Evolutionary conservation across 2,113 vertebrate genomes (phyloP).

Genomic region (Naja naja): DNA sequence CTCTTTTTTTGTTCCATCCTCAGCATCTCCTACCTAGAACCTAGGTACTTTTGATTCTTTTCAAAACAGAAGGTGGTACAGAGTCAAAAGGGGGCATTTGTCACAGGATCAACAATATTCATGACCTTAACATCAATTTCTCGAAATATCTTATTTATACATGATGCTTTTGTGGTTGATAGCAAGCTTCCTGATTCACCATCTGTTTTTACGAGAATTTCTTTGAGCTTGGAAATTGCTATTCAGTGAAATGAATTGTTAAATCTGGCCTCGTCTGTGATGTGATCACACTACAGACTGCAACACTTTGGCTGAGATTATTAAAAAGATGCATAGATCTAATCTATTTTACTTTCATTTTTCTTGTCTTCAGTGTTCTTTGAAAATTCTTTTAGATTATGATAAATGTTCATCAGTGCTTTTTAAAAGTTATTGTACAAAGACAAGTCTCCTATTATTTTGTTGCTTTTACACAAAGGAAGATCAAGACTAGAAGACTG

Average conservation of each 20-base stretch:
- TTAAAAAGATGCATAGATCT: constrained; percentile 56
- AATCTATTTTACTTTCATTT: constrained; percentile 58
- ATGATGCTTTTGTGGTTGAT: constrained; percentile 35
- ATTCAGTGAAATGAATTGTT: constrained; percentile 67
- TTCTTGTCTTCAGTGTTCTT: constrained; percentile 63
- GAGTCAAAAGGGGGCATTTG: neutral
- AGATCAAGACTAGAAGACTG: constrained; percentile 29
- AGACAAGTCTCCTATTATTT: constrained; percentile 9
- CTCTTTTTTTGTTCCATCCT: neutral
- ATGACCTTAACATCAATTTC: constrained; percentile 1
- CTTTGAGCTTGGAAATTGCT: constrained; percentile 57
- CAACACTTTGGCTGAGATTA: constrained; percentile 58
- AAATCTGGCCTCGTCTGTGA: constrained; percentile 60
- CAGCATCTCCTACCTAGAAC: neutral
- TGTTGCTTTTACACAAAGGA: constrained; percentile 31
- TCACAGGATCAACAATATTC: neutral
- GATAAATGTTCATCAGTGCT: constrained; percentile 55
- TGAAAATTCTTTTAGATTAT: constrained; percentile 64
- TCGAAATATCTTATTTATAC: constrained; percentile 48
- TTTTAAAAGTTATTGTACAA: constrained; percentile 29
- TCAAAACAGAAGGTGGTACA: neutral
- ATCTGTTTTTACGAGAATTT: constrained; percentile 48
- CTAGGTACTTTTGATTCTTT: neutral
- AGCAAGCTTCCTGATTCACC: constrained; percentile 43
- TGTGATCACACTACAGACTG: constrained; percentile 50